Evolutionary conservation across 2,113 vertebrate genomes (phyloP).

Genomic region (Epinephelus cyanopodus): DNA sequence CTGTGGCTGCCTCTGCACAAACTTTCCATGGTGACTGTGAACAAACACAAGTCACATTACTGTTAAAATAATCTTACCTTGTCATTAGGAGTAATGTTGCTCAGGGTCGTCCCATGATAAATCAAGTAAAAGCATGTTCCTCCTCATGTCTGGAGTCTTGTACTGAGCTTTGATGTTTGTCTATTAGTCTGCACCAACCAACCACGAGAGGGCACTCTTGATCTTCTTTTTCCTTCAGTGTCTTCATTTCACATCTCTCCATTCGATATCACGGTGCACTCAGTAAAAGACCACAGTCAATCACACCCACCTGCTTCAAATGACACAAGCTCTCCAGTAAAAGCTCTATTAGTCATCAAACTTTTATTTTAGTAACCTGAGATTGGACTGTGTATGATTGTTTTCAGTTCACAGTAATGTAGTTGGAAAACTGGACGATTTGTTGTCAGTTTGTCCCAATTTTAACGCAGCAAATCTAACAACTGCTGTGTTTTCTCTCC

Average conservation of each 20-base stretch:
- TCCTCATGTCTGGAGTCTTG: neutral
- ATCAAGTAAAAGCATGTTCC: neutral
- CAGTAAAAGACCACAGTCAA: neutral
- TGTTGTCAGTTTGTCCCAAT: neutral
- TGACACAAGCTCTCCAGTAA: neutral
- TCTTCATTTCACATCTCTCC: neutral
- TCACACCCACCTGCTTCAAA: too few relatives aligned
- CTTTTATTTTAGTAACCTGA: neutral
- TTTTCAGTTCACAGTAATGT: too few relatives aligned
- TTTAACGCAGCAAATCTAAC: conserved; percentile 26
- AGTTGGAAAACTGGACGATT: neutral
- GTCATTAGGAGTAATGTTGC: neutral
- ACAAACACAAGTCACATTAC: neutral
- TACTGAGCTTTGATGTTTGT: neutral
- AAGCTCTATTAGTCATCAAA: neutral
- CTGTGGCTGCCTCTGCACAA: neutral
- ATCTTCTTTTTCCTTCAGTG: neutral
- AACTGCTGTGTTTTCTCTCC: conserved; percentile 50
- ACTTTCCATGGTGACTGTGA: neutral
- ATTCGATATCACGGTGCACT: neutral
- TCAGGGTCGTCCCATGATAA: neutral
- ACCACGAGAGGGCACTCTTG: conserved; percentile 67
- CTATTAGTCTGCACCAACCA: neutral
- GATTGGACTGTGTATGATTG: too few relatives aligned
- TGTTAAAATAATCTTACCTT: neutral